Evolutionary conservation across 2,797 vertebrate species (phyloP), one percentile per base, ranked within the genome.

Genomic region (Fundulus diaphanus): DNA sequence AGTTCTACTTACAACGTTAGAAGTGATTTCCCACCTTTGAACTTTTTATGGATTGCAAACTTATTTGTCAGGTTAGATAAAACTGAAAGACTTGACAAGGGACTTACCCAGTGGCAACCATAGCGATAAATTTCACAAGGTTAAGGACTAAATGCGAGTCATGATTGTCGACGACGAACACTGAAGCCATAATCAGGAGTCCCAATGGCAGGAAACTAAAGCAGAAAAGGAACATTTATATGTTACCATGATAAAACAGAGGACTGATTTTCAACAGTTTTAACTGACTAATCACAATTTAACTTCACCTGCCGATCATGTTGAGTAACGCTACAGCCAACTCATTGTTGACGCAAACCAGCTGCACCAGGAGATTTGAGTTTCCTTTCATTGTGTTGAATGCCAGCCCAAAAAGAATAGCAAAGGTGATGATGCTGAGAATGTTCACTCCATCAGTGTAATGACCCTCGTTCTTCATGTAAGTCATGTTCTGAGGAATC

Each of bases 401-500:
- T 4, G 20, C 33, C 20, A 37, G 31, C 37, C 59, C 59, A 24
- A n/a, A 22, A 9, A 63, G 5, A 11, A 63, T 11, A 63, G 8
- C 13, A 18, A 35, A 20, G 20, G 37, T 37, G 33, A 37, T 11
- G 9, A 63, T 20, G 59, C 59, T 11, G 1, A 37, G 31, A 24
- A 63, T 24, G 59, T 63, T 31, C 8, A 63, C 18, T 37, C 59
- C 59, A 22, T 63, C 9, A 2, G 8, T 8, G 33, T 35, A 35
- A 0, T 2, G 3, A 35, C 57, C 57, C 9, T 20, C 7, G 0
- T 4, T 1, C 0, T 8, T 3, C 3, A 1, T 0, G 0, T 1
- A 5, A 61, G 57, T 61, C 7, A 0, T 35, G 57, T 61, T 61
- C 57, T 61, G 57, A 35, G 33, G 18, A 61, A 33, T 35, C 6